Percentiles rank a stretch among this genome's conserved stretches.
phyloP scores from a whole-genome alignment of 2,797 vertebrate species.

The Eulemur coronatus region DNA sequence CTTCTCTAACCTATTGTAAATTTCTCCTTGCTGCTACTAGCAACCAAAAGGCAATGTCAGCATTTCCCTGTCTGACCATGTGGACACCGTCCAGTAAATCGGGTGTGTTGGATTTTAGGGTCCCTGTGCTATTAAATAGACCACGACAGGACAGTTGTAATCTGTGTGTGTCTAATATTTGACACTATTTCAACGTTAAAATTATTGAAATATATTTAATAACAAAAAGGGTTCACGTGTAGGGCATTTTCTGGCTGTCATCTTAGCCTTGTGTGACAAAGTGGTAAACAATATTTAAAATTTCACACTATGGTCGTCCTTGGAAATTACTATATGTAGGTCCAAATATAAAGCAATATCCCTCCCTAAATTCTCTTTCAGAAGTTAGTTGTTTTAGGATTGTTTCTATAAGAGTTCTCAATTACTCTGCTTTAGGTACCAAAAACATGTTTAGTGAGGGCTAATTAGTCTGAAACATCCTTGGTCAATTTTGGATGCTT shows the following conservation, averaged over 20 bases:
- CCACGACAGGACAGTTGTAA: background rate
- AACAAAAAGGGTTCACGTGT: background rate
- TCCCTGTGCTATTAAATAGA: background rate
- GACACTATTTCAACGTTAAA: constrained; percentile 44
- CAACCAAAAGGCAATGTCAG: background rate
- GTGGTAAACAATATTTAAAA: constrained; percentile 13
- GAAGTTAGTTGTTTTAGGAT: background rate
- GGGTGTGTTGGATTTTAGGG: background rate
- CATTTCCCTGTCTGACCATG: background rate
- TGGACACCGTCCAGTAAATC: background rate
- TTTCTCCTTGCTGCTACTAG: background rate
- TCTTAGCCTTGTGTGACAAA: background rate
- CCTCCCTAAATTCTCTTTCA: background rate
- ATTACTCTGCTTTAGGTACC: background rate
- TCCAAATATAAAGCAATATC: background rate
- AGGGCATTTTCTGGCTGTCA: background rate
- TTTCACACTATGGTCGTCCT: background rate
- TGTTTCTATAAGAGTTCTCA: background rate
- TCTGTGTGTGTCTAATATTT: background rate
- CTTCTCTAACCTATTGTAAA: background rate
- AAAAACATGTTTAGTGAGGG: background rate
- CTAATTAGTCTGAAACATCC: constrained; percentile 6
- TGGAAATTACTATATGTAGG: background rate
- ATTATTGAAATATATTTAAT: background rate
- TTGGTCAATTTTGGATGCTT: background rate